Percentiles rank a stretch among this genome's conserved stretches.
These are phyloP conservation scores for Aphaenogaster ashmeadi DNA, from an alignment of 1,140 invertebrate genomes.

Conservation along the genomic window DNA sequence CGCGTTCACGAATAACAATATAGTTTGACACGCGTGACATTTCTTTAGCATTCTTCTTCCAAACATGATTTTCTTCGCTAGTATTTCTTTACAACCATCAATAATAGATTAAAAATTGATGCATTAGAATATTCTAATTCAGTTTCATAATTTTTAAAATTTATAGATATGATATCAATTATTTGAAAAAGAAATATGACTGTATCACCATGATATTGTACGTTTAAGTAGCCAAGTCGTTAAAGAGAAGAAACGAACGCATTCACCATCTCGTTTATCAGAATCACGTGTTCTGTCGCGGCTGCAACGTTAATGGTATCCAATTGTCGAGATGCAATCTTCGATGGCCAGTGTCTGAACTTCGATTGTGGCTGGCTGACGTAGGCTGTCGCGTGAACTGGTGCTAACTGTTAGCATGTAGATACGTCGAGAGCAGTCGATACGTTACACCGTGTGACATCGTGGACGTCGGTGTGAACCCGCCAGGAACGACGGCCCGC, in stretches of 20 bases:
- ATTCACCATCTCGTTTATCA: conserved; percentile 68
- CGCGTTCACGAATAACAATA: conserved; percentile 13
- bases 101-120: neutral
- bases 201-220: neutral
- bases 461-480: conserved; percentile 71
- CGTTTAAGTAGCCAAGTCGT: neutral
- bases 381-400: conserved; percentile 74
- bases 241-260: neutral
- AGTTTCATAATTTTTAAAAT: neutral
- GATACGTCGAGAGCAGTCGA: conserved; percentile 77
- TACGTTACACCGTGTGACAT: conserved; percentile 79
- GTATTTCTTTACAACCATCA: neutral
- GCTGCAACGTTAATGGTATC: conserved; percentile 74
- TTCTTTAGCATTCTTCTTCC: neutral
- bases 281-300: conserved; percentile 61
- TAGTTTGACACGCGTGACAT: neutral
- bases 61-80: neutral
- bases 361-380: conserved; percentile 74
- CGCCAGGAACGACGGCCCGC: conserved; percentile 71
- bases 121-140: neutral
- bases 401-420: conserved; percentile 77
- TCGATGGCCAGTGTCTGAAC: conserved; percentile 76
- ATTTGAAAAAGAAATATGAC: neutral
- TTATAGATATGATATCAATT: neutral
- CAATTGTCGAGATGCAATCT: conserved; percentile 75